Evolutionary conservation across 2,888 invertebrate species (phyloP).

Genomic region (Cyaniris semiargus): DNA sequence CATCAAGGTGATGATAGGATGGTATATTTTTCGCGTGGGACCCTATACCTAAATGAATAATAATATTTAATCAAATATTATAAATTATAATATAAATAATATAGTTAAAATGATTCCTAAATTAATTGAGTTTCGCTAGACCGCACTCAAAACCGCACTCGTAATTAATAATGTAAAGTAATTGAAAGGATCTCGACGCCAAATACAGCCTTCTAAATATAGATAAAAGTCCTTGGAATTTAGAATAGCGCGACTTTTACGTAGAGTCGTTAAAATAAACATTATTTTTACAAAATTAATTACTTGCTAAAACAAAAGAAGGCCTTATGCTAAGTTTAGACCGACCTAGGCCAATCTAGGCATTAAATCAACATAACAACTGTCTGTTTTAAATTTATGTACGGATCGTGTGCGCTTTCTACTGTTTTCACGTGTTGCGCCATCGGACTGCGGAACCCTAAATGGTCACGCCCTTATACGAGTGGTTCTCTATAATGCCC

Average conservation of each 20-base stretch:
- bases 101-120: no score
- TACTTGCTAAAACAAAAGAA: neutral
- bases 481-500: neutral
- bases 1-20: no score
- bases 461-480: constrained; percentile 23
- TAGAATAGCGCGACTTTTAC: neutral
- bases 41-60: no score
- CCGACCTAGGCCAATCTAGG: neutral
- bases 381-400: constrained; percentile 18
- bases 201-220: neutral
- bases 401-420: constrained; percentile 30
- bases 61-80: no score
- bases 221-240: constrained; percentile 8
- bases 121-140: neutral
- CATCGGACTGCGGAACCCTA: constrained; percentile 26
- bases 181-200: neutral
- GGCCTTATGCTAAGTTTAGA: neutral
- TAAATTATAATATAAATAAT: no score
- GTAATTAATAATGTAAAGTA: neutral
- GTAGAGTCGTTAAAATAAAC: neutral
- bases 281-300: constrained; percentile 1
- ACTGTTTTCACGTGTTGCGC: constrained; percentile 28
- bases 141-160: neutral
- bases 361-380: constrained; percentile 7
- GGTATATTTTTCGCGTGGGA: no score